phyloP scores from a whole-genome alignment of 2,113 vertebrate genomes.

The Bubalus kerabau region DNA sequence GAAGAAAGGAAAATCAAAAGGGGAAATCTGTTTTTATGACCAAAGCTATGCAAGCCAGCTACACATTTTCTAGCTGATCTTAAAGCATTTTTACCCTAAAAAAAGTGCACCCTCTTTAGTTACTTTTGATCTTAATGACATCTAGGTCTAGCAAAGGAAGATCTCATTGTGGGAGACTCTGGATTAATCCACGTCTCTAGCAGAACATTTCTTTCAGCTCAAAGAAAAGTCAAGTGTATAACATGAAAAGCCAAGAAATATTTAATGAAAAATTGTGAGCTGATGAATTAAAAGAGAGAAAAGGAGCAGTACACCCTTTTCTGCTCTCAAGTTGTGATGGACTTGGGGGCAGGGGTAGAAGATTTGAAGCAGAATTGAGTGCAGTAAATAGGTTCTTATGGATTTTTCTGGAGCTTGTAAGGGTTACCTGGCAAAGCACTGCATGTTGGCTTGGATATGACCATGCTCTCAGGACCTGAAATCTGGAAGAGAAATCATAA shows the following conservation, averaged over 20 bases:
- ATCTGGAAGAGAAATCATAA: conserved; percentile 53
- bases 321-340: background rate
- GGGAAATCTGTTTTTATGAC: background rate
- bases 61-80: background rate
- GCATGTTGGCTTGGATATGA: background rate
- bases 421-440: conserved; percentile 24
- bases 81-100: background rate
- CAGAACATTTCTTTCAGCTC: background rate
- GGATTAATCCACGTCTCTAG: background rate
- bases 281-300: background rate
- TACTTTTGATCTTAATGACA: background rate
- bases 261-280: background rate
- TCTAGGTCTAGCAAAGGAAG: background rate
- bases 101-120: background rate
- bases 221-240: background rate
- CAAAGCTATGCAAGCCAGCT: background rate
- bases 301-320: background rate
- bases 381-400: background rate
- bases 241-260: background rate
- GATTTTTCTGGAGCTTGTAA: background rate
- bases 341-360: background rate
- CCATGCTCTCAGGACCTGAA: conserved; percentile 22
- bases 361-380: background rate
- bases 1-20: background rate
- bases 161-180: background rate